Percentiles rank a stretch among this genome's conserved stretches.
Conservation (phyloP, 1,140 invertebrate species). For the Geopemphigus sp. region DNA sequence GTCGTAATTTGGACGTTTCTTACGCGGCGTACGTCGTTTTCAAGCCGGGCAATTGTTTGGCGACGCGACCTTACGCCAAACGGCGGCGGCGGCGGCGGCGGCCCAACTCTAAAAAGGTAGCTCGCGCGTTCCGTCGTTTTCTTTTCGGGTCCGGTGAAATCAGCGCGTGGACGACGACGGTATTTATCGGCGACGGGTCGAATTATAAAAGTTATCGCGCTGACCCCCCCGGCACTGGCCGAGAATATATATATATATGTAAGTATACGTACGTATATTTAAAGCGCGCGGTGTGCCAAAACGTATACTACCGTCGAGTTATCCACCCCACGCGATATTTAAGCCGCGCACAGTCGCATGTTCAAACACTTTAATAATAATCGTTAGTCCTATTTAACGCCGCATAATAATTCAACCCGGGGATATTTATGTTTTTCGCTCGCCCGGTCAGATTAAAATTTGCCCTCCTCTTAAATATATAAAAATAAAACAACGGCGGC, state of each 20-base stretch:
- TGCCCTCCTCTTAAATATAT: constrained; percentile 31
- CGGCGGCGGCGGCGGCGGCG: too few species aligned
- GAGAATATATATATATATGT: too few species aligned
- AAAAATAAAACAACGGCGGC: not conserved
- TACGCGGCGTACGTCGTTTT: too few species aligned
- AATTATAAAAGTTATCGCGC: not conserved
- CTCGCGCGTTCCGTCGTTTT: too few species aligned
- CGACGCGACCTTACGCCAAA: too few species aligned
- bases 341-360: constrained; percentile 32
- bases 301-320: not conserved
- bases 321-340: constrained; percentile 8
- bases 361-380: constrained; percentile 46
- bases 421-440: constrained; percentile 48
- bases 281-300: not conserved
- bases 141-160: too few species aligned
- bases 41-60: too few species aligned
- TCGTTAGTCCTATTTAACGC: constrained; percentile 48
- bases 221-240: not conserved
- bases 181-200: not conserved
- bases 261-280: too few species aligned
- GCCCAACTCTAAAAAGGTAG: too few species aligned
- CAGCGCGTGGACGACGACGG: too few species aligned
- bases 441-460: constrained; percentile 48
- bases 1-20: too few species aligned
- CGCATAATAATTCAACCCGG: constrained; percentile 46